These are phyloP conservation scores for Leptothorax acervorum DNA, from an alignment of 2,888 invertebrate species.

Conservation along the genomic window DNA sequence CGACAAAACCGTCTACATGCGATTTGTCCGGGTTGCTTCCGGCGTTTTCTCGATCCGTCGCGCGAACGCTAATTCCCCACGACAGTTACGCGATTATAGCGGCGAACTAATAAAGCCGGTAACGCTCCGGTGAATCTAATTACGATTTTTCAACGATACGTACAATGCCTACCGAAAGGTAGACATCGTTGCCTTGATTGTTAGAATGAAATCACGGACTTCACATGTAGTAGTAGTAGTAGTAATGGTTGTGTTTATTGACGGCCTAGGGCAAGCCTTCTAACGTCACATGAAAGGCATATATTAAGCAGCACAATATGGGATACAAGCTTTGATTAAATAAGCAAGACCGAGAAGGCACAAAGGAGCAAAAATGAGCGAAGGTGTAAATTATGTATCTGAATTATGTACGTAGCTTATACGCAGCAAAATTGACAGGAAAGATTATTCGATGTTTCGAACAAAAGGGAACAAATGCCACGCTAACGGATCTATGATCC, in stretches of 20 bases:
- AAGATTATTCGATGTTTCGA: constrained; percentile 10
- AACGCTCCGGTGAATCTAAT: constrained; percentile 46
- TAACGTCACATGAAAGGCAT: constrained; percentile 39
- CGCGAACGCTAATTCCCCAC: constrained; percentile 41
- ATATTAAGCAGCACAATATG: constrained; percentile 40
- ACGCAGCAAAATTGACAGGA: constrained; percentile 25
- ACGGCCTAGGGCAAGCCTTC: constrained; percentile 37
- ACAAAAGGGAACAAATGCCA: constrained; percentile 17
- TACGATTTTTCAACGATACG: constrained; percentile 31
- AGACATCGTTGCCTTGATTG: constrained; percentile 44
- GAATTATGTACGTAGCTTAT: constrained; percentile 6
- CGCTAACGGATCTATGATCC: constrained; percentile 3
- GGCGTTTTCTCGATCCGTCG: constrained; percentile 62
- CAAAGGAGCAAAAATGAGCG: constrained; percentile 10
- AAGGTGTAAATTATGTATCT: constrained; percentile 33
- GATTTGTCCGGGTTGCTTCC: constrained; percentile 53
- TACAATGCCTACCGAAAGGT: constrained; percentile 26
- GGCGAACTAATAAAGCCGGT: constrained; percentile 46
- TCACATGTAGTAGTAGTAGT: background rate
- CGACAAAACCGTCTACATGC: constrained; percentile 50
- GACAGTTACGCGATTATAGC: constrained; percentile 50
- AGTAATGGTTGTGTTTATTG: constrained; percentile 43
- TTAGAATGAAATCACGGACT: constrained; percentile 19
- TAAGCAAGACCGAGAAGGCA: constrained; percentile 12
- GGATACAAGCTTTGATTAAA: constrained; percentile 38